phyloP scores from a whole-genome alignment of 2,888 invertebrate species.

The Pseudoips prasinana region DNA sequence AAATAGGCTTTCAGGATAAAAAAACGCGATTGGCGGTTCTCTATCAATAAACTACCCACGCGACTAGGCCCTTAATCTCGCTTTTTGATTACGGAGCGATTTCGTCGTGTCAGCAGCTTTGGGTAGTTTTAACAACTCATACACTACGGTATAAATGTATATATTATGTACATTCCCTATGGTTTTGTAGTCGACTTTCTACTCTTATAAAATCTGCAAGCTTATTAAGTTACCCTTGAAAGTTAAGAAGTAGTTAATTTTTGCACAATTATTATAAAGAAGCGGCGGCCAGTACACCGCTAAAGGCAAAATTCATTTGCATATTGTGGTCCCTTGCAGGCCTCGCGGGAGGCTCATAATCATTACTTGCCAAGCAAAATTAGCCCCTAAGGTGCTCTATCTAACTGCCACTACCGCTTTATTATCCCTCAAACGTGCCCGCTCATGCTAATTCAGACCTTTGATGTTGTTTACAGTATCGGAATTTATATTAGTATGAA shows the following conservation, averaged over 20 bases:
- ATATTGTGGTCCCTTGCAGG: conserved; percentile 67
- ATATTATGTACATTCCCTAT: no score
- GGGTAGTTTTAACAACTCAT: no score
- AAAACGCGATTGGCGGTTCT: no score
- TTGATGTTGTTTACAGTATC: conserved; percentile 69
- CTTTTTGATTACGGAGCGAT: no score
- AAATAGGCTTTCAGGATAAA: no score
- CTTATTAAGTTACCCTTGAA: conserved; percentile 6
- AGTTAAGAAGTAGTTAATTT: conserved; percentile 13
- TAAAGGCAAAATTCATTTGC: conserved; percentile 77
- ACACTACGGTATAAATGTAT: no score
- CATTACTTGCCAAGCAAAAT: conserved; percentile 73
- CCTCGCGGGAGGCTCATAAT: conserved; percentile 64
- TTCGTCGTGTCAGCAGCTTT: no score
- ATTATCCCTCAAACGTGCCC: conserved; percentile 73
- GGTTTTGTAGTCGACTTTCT: no score
- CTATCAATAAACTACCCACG: no score
- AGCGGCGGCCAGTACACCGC: conserved; percentile 39
- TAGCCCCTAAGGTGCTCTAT: conserved; percentile 77
- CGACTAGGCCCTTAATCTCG: no score
- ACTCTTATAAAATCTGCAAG: neutral
- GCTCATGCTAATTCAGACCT: conserved; percentile 75
- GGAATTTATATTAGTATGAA: conserved; percentile 40
- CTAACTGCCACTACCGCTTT: conserved; percentile 67
- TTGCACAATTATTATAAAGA: conserved; percentile 26